These are phyloP conservation scores for Erynnis tages DNA, from an alignment of 2,888 invertebrate species.

Conservation along the genomic window DNA sequence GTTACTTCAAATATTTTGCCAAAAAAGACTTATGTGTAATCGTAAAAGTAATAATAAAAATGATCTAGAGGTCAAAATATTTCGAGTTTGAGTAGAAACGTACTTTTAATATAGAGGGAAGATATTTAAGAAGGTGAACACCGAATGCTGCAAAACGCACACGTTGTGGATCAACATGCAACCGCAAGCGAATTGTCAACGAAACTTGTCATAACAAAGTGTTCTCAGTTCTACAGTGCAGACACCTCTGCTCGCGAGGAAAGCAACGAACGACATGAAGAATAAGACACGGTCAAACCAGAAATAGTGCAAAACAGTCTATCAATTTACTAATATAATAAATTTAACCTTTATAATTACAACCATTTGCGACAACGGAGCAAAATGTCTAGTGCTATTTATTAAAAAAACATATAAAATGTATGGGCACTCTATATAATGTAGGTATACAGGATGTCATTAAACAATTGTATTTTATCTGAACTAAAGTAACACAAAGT, in stretches of 20 bases:
- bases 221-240: slow-evolving; percentile 38
- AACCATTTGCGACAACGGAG: slow-evolving; percentile 78
- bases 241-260: slow-evolving; percentile 37
- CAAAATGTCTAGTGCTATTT: slow-evolving; percentile 73
- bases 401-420: slow-evolving; percentile 58
- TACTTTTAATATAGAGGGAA: slow-evolving; percentile 54
- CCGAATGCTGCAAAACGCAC: slow-evolving; percentile 42
- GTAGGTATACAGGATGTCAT: slow-evolving; percentile 59
- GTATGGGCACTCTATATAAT: slow-evolving; percentile 62
- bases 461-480: slow-evolving; percentile 45
- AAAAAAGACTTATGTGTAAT: slow-evolving; percentile 79
- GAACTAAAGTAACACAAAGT: slow-evolving; percentile 9
- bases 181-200: slow-evolving; percentile 33
- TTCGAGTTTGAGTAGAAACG: slow-evolving; percentile 68
- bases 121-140: slow-evolving; percentile 57
- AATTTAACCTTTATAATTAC: slow-evolving; percentile 67
- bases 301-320: slow-evolving; percentile 77
- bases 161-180: slow-evolving; percentile 49
- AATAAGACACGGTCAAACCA: slow-evolving; percentile 51
- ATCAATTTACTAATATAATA: slow-evolving; percentile 65
- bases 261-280: slow-evolving; percentile 48
- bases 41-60: slow-evolving; percentile 77
- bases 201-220: slow-evolving; percentile 69
- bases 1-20: slow-evolving; percentile 79
- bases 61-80: slow-evolving; percentile 74